Evolutionary conservation across 1,140 invertebrate genomes (phyloP).

Genomic region (Pseudomyrmex sp.): DNA sequence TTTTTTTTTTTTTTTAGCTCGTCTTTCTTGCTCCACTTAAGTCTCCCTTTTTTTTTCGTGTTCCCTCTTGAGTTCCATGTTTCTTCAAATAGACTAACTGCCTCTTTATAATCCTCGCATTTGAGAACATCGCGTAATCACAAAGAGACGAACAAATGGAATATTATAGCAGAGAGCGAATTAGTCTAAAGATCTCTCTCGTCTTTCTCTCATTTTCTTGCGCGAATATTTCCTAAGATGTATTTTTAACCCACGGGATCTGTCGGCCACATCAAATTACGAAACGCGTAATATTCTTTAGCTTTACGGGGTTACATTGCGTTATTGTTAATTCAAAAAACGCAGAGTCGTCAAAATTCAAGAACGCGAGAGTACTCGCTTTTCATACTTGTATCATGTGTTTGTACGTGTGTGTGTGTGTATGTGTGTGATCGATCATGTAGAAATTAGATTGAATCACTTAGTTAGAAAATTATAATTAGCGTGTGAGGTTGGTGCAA

Average conservation of each 20-base stretch:
- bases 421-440: background rate
- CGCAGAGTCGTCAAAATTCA: constrained; percentile 24
- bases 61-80: constrained; percentile 32
- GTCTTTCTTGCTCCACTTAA: constrained; percentile 23
- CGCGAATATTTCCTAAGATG: background rate
- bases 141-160: background rate
- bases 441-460: constrained; percentile 4
- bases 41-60: background rate
- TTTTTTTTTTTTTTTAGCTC: constrained; percentile 46
- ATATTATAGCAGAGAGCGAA: constrained; percentile 4
- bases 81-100: constrained; percentile 22
- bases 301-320: background rate
- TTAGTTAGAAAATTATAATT: background rate
- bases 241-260: background rate
- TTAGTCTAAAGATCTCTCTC: background rate
- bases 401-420: too few species aligned
- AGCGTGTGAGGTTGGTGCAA: too few species aligned
- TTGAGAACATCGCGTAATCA: constrained; percentile 13
- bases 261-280: background rate
- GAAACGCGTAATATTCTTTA: background rate
- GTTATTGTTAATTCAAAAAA: background rate
- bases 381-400: background rate
- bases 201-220: too few species aligned
- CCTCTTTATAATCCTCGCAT: background rate
- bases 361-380: constrained; percentile 7